These are phyloP conservation scores for Diprion similis DNA, from an alignment of 1,140 invertebrate species.

Conservation along the genomic window DNA sequence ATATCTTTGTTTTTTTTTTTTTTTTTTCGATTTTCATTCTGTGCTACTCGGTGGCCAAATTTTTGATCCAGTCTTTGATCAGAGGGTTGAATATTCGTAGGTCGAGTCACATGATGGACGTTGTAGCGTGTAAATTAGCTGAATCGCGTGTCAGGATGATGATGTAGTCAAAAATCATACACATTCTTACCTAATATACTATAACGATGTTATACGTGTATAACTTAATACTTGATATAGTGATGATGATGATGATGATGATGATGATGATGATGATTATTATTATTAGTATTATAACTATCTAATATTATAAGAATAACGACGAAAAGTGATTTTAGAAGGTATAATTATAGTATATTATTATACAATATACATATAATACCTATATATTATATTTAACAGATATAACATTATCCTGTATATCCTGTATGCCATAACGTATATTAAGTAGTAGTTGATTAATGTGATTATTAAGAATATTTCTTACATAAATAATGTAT, in stretches of 20 bases:
- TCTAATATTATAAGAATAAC: background rate
- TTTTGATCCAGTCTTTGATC: too few species aligned
- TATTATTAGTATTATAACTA: too few species aligned
- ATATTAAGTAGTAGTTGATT: background rate
- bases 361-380: background rate
- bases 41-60: background rate
- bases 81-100: too few species aligned
- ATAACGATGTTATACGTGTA: background rate
- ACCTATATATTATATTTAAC: background rate
- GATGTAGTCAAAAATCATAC: background rate
- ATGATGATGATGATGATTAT: too few species aligned
- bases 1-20: background rate
- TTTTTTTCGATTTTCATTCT: background rate
- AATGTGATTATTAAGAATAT: slow-evolving; percentile 3
- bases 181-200: too few species aligned
- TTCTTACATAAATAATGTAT: background rate
- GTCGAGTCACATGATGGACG: too few species aligned
- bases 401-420: too few species aligned
- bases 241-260: too few species aligned
- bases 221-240: slow-evolving; percentile 4
- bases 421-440: too few species aligned
- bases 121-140: too few species aligned
- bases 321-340: slow-evolving; percentile 10
- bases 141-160: too few species aligned
- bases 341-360: background rate